phyloP scores from a whole-genome alignment of 2,113 vertebrate genomes.

The Nothoprocta perdicaria region DNA sequence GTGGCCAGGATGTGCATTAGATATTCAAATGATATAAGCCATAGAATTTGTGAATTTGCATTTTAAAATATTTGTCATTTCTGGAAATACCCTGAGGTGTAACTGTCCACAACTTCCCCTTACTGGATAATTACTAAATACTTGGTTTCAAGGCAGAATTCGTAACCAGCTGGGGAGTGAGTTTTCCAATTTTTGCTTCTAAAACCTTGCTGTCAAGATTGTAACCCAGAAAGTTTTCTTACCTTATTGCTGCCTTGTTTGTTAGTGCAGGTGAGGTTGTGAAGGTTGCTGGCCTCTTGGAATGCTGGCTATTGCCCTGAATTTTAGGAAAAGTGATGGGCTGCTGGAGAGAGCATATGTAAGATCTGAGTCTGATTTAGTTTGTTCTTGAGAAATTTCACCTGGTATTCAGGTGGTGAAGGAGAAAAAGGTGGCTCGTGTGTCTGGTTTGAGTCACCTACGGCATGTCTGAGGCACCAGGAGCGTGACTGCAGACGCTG shows the following conservation, averaged over 20 bases:
- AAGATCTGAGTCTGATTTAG: background rate
- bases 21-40: background rate
- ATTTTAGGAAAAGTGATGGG: background rate
- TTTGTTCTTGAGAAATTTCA: background rate
- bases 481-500: background rate
- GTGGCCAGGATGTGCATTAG: background rate
- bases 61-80: conserved; percentile 49
- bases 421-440: background rate
- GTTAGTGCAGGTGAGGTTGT: background rate
- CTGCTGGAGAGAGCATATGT: background rate
- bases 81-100: conserved; percentile 29
- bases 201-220: background rate
- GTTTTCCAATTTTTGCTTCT: conserved; percentile 23
- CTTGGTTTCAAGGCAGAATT: conserved; percentile 19
- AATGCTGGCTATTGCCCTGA: background rate
- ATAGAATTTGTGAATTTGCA: conserved; percentile 35
- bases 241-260: background rate
- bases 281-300: background rate
- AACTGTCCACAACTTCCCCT: conserved; percentile 29
- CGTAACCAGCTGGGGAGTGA: background rate
- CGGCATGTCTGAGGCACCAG: background rate
- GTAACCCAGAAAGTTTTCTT: background rate
- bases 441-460: background rate
- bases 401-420: background rate
- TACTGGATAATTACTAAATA: background rate